A percentile compares a stretch with the other conserved stretches of the same genome.
These are phyloP conservation scores for Upupa epops DNA, from an alignment of 2,113 vertebrate genomes.

Conservation along the genomic window DNA sequence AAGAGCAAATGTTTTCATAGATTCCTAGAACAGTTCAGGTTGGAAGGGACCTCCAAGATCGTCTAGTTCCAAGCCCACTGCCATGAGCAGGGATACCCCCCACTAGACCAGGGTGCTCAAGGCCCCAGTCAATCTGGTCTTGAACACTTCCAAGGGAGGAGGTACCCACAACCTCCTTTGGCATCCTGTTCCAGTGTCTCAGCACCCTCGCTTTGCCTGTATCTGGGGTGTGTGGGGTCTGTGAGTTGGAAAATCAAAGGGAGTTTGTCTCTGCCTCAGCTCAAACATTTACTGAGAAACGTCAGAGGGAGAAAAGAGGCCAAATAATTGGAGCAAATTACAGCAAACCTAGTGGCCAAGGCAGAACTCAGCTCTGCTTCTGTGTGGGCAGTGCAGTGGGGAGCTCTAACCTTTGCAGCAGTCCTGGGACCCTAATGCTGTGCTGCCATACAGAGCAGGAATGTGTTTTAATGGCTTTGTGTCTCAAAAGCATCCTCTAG, in stretches of 20 bases:
- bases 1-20: too few species aligned
- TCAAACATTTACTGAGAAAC: background rate
- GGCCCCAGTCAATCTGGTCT: too few species aligned
- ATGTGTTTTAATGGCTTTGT: background rate
- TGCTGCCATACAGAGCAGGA: background rate
- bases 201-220: too few species aligned
- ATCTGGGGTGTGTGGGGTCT: accelerated
- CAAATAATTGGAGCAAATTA: background rate
- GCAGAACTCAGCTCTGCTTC: background rate
- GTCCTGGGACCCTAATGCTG: background rate
- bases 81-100: too few species aligned
- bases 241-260: background rate
- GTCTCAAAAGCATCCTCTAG: background rate
- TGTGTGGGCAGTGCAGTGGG: background rate
- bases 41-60: too few species aligned
- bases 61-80: too few species aligned
- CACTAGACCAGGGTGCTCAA: too few species aligned
- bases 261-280: background rate
- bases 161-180: too few species aligned
- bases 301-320: background rate
- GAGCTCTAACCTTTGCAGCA: background rate
- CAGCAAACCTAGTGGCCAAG: background rate
- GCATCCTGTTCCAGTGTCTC: too few species aligned
- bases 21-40: too few species aligned
- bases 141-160: too few species aligned